Base-by-base conservation (phyloP, 2,113 vertebrate genomes). In the Campylomormyrus numenius region DNA sequence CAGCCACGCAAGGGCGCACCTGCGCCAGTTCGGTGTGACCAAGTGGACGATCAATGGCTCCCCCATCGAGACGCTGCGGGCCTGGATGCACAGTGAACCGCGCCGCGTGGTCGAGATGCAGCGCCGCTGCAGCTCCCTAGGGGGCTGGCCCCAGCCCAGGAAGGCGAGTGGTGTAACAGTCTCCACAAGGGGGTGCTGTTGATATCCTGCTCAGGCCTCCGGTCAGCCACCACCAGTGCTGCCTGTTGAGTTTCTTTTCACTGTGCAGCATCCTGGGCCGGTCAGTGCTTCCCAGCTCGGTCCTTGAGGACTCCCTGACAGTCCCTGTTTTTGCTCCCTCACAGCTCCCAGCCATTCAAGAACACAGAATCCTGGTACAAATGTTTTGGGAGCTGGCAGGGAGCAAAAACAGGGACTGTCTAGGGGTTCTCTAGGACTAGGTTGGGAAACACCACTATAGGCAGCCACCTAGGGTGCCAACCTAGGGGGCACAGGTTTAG, bases 11-110 rank as follows among this genome's bases (percentile, higher is more conserved):
- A 95, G 97, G 3, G 98, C 98, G 0, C 98, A 99, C 90, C 96
- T 99, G 53, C 95, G 98, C 1, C 98, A 99, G 91, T 97, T 97
- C 35, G 97, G 98, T 0, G 96, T 98, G 92, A 95, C 96, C 0
- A 97, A 99, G 15, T 98, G 98, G 98, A 97, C 97, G 4, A 96
- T 96, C 0, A 98, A 97, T 0, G 97, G 95, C 0, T 99, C 98
- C 0, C 98, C 98, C 0, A 99, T 99, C 0, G 97, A 98, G 91
- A 97, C 97, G 0, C 96, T 99, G 35, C 96, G 96, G 5, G 96
- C 97, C 56, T 96, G 98, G 96, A 99, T 99, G 94, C 97, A 95
- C 8, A 97, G 94, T 86, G 96, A 98, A 6, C 98, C 98, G 0
- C 95, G 94, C 48, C 98, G 97, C 90, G 95, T 96, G 74, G 96